Conservation (phyloP, 2,888 invertebrate genomes). For the Geophilus truncorum region DNA sequence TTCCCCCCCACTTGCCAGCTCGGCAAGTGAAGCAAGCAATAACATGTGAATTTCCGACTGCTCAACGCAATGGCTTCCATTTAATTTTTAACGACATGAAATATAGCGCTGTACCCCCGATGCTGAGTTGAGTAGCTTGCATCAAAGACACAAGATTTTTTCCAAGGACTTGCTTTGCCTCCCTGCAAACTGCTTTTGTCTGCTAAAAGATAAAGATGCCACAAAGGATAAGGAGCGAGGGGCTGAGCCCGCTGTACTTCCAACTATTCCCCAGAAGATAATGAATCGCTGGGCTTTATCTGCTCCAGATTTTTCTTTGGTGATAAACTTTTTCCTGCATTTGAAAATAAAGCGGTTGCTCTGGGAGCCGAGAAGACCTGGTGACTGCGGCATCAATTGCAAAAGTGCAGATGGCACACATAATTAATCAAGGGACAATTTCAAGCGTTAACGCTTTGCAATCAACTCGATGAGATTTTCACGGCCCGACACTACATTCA, state of each 20-base stretch:
- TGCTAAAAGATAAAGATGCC: not conserved
- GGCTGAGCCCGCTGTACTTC: not conserved
- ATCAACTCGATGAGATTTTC: not conserved
- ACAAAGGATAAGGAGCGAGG: not conserved
- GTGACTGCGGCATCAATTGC: not conserved
- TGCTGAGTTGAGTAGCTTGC: not conserved
- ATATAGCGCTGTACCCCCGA: not conserved
- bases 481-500: not conserved
- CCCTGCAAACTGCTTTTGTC: not conserved
- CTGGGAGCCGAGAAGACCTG: not conserved
- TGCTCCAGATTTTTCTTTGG: not conserved
- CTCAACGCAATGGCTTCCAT: not conserved
- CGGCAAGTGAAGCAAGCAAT: not conserved
- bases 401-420: not conserved
- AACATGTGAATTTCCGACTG: not conserved
- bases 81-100: not conserved
- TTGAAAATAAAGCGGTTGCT: not conserved
- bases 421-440: not conserved
- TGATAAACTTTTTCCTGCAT: not conserved
- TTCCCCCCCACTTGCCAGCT: not conserved
- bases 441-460: not conserved
- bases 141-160: not conserved
- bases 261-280: not conserved
- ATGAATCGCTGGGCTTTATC: not conserved
- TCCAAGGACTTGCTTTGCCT: not conserved